Percentiles rank a stretch among this genome's conserved stretches.
Conservation (phyloP, 2,113 vertebrate species). For the Periophthalmodon schlosseri region DNA sequence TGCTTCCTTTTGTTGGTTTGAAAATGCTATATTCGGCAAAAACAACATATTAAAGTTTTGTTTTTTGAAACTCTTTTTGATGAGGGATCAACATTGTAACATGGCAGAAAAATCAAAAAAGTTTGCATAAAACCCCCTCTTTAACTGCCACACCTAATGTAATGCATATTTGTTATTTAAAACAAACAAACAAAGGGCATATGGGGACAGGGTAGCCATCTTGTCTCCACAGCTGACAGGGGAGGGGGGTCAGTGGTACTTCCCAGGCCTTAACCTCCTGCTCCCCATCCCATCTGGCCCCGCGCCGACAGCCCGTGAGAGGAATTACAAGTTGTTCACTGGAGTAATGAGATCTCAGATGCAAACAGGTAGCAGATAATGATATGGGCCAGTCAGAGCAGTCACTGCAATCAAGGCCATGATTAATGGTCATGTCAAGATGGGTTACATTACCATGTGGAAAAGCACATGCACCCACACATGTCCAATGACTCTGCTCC, state of each 20-base stretch:
- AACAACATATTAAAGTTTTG: no score
- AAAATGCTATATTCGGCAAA: no score
- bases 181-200: background rate
- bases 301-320: constrained; percentile 45
- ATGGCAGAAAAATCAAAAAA: no score
- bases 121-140: no score
- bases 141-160: background rate
- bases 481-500: background rate
- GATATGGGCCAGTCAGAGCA: constrained; percentile 24
- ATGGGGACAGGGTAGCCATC: constrained; percentile 41
- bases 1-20: no score
- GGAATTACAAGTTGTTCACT: constrained; percentile 68
- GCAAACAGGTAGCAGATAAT: constrained; percentile 54
- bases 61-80: no score
- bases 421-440: background rate
- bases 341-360: constrained; percentile 61
- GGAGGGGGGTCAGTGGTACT: constrained; percentile 60
- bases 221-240: constrained; percentile 56
- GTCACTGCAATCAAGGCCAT: constrained; percentile 23
- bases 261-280: constrained; percentile 54
- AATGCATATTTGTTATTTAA: background rate
- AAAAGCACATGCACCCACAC: constrained; percentile 3
- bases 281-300: constrained; percentile 70
- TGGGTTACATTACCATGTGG: background rate
- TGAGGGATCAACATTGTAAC: no score